Evolutionary conservation across 2,888 invertebrate genomes (phyloP), one percentile per base, ranked within the genome.

Genomic region (Agrochola lychnidis): DNA sequence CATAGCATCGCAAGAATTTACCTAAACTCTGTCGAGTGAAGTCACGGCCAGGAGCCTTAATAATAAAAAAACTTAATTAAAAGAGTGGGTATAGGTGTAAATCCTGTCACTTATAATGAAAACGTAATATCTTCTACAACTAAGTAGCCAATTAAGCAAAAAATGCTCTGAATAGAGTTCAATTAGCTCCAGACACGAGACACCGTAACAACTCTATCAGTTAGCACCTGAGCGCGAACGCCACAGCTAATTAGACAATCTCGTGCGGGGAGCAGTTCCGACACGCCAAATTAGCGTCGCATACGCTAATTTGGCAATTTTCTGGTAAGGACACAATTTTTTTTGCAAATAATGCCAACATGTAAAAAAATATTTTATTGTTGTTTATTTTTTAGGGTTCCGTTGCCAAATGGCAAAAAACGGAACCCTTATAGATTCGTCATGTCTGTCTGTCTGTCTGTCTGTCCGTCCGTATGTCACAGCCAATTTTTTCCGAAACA

Each of bases 181-280:
- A 83, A 79, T 83, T 56, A 78, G 79, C 40, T 66, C 6, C 66
- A 61, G 66, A 25, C 59, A 83, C 61, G 66, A 80, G 51, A 56
- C 48, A 25, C 10, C 36, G 64, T 62, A 76, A 79, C 78, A 75
- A 57, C 73, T 87, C 75, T 51, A 89, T 87, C 48, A 75, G 68
- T 87, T 85, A 87, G 76, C 81, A 76, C 70, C 80, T 64, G 67
- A 84, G 61, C 85, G 68, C 62, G 70, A 72, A 62, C 77, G 76
- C 87, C 70, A 71, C 82, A 73, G 59, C 48, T 76, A 85, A 89
- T 86, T 88, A 81, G 80, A 59, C 73, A 73, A 83, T 79, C 72
- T 77, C 72, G 69, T 42, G 81, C 81, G 70, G 81, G 79, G 64
- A 85, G 73, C 73, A 76, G 66, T 80, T 81, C 80, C 70, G 89